These are phyloP conservation scores for Agonopterix alstromeriana DNA, from an alignment of 2,888 invertebrate genomes.

Conservation along the genomic window DNA sequence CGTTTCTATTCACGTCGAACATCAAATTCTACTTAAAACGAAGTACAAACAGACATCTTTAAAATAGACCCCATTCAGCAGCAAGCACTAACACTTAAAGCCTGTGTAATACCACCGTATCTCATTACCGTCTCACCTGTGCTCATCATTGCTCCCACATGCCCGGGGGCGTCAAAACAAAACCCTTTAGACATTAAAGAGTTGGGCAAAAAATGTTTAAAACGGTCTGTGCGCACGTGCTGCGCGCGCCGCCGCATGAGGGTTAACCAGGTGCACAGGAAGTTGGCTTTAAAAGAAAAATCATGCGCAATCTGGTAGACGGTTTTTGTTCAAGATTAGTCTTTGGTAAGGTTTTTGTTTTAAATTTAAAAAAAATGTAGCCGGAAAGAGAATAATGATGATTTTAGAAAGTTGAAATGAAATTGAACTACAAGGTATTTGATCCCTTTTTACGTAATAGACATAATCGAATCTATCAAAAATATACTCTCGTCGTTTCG, in stretches of 20 bases:
- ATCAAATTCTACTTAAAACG: conserved; percentile 5
- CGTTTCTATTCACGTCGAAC: not conserved
- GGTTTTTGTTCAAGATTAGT: too few relatives aligned
- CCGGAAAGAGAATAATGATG: too few relatives aligned
- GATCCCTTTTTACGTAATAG: too few relatives aligned
- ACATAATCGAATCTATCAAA: too few relatives aligned
- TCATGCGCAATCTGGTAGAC: conserved; percentile 2
- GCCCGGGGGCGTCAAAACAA: conserved; percentile 11
- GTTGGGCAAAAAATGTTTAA: conserved; percentile 14
- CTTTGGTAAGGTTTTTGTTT: too few relatives aligned
- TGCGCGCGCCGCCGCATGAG: conserved; percentile 31
- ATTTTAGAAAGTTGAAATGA: too few relatives aligned
- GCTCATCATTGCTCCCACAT: conserved; percentile 13
- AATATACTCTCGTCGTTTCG: too few relatives aligned
- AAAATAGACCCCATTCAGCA: not conserved
- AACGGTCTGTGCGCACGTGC: conserved; percentile 37
- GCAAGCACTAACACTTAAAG: too few relatives aligned
- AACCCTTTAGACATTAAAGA: conserved; percentile 6
- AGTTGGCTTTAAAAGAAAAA: conserved; percentile 10
- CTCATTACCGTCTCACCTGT: conserved; percentile 4
- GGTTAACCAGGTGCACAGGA: conserved; percentile 44
- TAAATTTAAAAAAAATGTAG: too few relatives aligned
- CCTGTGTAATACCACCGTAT: not conserved
- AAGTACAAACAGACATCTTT: conserved; percentile 8
- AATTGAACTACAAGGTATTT: too few relatives aligned